phyloP scores from a whole-genome alignment of 2,113 vertebrate species.

The Ceyx melanurus region DNA sequence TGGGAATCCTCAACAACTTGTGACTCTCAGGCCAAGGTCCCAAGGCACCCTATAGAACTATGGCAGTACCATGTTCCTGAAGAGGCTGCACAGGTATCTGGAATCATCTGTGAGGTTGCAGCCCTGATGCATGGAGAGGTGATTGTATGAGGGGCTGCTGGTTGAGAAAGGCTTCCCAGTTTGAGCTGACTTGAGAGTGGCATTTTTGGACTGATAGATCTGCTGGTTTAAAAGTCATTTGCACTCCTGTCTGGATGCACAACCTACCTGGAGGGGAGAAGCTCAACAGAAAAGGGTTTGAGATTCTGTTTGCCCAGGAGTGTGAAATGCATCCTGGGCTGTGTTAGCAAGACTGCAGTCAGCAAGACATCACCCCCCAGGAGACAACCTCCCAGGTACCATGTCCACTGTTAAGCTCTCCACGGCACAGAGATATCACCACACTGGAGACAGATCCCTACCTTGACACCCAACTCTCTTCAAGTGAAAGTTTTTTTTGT shows the following conservation, averaged over 20 bases:
- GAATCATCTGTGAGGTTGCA: not conserved
- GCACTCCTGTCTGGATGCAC: not conserved
- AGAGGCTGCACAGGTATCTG: not conserved
- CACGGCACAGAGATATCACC: not conserved
- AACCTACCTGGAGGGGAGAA: not conserved
- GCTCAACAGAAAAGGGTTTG: not conserved
- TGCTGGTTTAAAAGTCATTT: not conserved
- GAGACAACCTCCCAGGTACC: not conserved
- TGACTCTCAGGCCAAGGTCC: not conserved
- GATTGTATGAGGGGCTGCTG: not conserved
- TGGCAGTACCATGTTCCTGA: not conserved
- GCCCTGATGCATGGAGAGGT: not conserved
- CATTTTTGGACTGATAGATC: not conserved
- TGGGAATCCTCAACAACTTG: not conserved
- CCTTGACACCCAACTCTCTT: not conserved
- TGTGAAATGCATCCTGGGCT: not conserved
- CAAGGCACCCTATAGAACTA: not conserved
- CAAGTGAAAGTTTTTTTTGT: not conserved
- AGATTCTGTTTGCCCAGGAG: not conserved
- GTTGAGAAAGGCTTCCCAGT: not conserved
- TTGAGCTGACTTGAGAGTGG: not conserved
- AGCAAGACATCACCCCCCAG: not conserved
- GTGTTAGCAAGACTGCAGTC: not conserved
- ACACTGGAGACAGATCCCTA: not conserved
- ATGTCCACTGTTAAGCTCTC: not conserved